Conservation (phyloP, 2,113 vertebrate species). For the Spheniscus mendiculus region DNA sequence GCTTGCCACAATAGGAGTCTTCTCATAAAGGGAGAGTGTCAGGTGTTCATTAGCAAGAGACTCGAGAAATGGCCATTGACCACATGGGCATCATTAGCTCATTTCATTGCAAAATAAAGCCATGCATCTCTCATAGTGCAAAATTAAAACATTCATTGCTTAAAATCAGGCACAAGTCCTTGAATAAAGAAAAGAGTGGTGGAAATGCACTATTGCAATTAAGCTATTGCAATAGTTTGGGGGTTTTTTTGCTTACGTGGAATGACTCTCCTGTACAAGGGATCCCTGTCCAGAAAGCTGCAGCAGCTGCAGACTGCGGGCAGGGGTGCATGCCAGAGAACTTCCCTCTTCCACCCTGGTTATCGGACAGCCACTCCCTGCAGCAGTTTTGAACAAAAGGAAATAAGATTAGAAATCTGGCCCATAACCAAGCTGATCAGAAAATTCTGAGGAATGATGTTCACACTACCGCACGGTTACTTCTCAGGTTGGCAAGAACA, state of each 20-base stretch:
- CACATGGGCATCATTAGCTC: background rate
- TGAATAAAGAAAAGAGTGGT: background rate
- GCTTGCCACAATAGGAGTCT: background rate
- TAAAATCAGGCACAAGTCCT: background rate
- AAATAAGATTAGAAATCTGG: background rate
- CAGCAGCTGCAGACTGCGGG: conserved; percentile 82
- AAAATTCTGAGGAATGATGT: background rate
- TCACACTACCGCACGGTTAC: background rate
- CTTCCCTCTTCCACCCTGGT: conserved; percentile 66
- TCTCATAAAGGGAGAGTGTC: background rate
- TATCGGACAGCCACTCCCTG: background rate
- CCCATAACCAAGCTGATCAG: background rate
- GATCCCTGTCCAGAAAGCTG: conserved; percentile 89
- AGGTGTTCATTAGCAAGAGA: background rate
- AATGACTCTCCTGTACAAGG: conserved; percentile 80
- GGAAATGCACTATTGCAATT: background rate
- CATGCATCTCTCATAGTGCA: background rate
- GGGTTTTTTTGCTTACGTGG: conserved; percentile 78
- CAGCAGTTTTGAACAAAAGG: background rate
- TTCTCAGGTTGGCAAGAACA: background rate
- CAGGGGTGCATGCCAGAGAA: conserved; percentile 76
- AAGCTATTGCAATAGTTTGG: background rate
- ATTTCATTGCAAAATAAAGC: background rate
- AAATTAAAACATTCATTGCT: background rate
- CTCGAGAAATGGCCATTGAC: background rate